These are phyloP conservation scores for Pocota personata DNA, from an alignment of 2,888 invertebrate genomes.

Conservation along the genomic window DNA sequence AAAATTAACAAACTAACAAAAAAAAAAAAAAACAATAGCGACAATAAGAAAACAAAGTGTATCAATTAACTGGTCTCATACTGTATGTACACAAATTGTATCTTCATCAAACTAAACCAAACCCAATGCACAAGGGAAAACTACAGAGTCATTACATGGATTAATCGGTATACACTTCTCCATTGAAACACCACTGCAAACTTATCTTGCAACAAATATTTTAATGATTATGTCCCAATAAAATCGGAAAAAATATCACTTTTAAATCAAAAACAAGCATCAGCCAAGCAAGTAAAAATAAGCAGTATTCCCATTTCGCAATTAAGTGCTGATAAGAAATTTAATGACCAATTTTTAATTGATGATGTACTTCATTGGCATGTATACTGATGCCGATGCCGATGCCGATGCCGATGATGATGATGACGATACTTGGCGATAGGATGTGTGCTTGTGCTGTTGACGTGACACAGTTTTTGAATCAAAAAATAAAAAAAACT, in stretches of 20 bases:
- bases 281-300: not conserved
- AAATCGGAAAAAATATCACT: not conserved
- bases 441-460: constrained; percentile 22
- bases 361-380: constrained; percentile 51
- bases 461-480: constrained; percentile 41
- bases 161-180: not conserved
- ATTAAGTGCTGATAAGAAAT: constrained; percentile 64
- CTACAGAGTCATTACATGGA: not conserved
- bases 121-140: not conserved
- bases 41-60: too few relatives aligned
- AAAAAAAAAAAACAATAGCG: too few relatives aligned
- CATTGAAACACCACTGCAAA: not conserved
- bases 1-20: too few relatives aligned
- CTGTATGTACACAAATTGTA: too few relatives aligned
- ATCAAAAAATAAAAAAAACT: not conserved
- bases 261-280: not conserved
- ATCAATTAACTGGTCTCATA: too few relatives aligned
- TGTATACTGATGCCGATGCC: constrained; percentile 25
- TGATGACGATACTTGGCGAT: constrained; percentile 1
- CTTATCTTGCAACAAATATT: not conserved
- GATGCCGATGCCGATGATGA: not conserved
- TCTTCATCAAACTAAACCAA: too few relatives aligned
- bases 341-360: constrained; percentile 68
- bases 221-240: constrained; percentile 35
- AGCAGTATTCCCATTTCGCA: constrained; percentile 51